Percentiles rank a stretch among this genome's conserved stretches.
phyloP scores from a whole-genome alignment of 2,888 invertebrate species.

The Scrobipalpa atriplicella region DNA sequence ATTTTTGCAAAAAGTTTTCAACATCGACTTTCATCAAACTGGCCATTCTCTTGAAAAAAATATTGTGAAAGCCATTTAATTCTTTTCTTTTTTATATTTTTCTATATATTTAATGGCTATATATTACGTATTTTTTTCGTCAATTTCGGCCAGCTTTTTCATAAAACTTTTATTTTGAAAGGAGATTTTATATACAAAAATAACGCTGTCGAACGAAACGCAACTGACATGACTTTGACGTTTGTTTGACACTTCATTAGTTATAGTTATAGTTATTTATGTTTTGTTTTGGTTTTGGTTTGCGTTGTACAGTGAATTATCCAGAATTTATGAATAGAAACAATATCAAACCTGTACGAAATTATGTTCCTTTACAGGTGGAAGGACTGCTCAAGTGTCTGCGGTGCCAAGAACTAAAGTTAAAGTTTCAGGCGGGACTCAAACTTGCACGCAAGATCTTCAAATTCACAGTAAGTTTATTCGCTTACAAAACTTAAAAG shows the following conservation, averaged over 20 bases:
- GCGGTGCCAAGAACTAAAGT: slow-evolving; percentile 94
- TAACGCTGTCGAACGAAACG: slow-evolving; percentile 1
- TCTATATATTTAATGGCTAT: not conserved
- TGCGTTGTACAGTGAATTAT: not conserved
- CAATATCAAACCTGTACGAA: not conserved
- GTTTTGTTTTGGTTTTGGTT: not conserved
- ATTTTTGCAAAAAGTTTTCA: not conserved
- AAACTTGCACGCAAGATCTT: slow-evolving; percentile 91
- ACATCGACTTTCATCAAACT: not conserved
- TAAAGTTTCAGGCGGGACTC: slow-evolving; percentile 95
- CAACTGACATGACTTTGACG: not conserved
- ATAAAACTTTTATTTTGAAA: not conserved
- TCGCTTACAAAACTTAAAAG: not conserved
- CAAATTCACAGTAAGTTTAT: slow-evolving; percentile 85
- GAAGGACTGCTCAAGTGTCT: slow-evolving; percentile 91
- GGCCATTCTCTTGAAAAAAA: not conserved
- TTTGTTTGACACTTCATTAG: not conserved
- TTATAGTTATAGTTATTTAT: no score
- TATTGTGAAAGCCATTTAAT: not conserved
- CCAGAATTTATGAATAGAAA: not conserved
- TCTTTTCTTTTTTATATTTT: not conserved
- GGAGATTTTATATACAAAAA: not conserved
- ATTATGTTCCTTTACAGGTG: slow-evolving; percentile 56
- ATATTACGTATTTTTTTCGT: not conserved
- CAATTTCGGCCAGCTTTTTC: not conserved